Base-by-base conservation (phyloP, 2,797 vertebrate genomes). In the Melopsittacus undulatus region DNA sequence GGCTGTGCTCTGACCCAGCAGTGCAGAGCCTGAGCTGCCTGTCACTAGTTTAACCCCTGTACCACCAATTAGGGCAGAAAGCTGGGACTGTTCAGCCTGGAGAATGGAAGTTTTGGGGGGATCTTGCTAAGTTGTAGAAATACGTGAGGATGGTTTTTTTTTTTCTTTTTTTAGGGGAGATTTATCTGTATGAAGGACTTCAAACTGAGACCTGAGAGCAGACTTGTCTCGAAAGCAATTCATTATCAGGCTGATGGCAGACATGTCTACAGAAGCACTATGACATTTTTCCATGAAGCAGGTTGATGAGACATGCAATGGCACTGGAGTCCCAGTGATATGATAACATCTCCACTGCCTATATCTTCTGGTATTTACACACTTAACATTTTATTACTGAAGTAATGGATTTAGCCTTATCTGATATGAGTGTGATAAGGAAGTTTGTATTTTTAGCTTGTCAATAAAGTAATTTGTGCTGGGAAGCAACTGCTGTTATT, bases 381-480 rank as follows among this genome's bases (percentile, higher is more conserved):
- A 93, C 43, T 83, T 63, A 84, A 56, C 91, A 90, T 93, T 92
- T 87, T 83, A 89, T 89, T 94, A 79, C 59, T 78, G 61, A 95
- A 90, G 79, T 80, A 96, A 84, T 69, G 54, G 85, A 85, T 91
- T 95, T 96, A 85, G 32, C 36, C 54, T 95, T 92, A 87, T 95
- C 94, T 83, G 77, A 96, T 93, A 77, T 13, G 36, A 93, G n/a
- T 22, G 49, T 11, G 83, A 95, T 94, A 91, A 88, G 74, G 54
- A 75, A 72, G 78, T 79, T 83, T 93, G 38, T 94, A 91, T 86
- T 95, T 96, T 94, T 78, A 87, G 42, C 27, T 84, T 97, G 76
- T 66, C 75, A 84, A 59, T 95, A 93, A 86, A 76, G 48, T 95
- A 94, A 61, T 38, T 82, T 83, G 36, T 83, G 61, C 51, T 87